Evolutionary conservation across 2,888 invertebrate species (phyloP), one percentile per base, ranked within the genome.

Genomic region (Tryphoninae sp.): DNA sequence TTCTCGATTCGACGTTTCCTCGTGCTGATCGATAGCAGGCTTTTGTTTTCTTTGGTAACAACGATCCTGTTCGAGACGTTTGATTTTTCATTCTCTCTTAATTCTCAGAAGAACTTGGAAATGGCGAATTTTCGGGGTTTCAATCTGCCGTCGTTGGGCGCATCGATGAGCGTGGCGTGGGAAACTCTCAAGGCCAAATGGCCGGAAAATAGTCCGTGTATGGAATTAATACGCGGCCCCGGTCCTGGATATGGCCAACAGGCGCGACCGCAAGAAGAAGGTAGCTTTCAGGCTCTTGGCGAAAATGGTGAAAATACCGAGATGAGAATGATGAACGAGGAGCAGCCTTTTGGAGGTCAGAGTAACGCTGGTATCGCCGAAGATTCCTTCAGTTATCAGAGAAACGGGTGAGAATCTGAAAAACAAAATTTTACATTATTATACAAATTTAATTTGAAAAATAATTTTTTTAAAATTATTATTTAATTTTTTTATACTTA

Each of bases 111-210:
- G 22, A 49, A 76, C 40, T 65, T 62, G 23, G 64, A 64, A 58
- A 95, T 95, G 95, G 93, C 95, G 87, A 93, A 94, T 89, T 93
- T 95, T 78, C 94, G 94, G 51, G 94, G 94, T 81, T 94, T 95
- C 86, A 94, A 94, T 88, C 90, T 97, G 87, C 96, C 96, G 65
- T 96, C 96, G 51, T 89, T 96, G 83, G 94, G 94, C 90, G 96
- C 96, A 90, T 95, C 96, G 58, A 90, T 96, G 89, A 96, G 96
- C 90, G 97, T 97, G 84, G 96, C 96, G 26, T 95, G 96, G 94
- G 97, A 97, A 92, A 96, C 96, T 22, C 94, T 96, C 65, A 94
- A 96, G 87, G 96, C 97, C 90, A 94, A 95, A 88, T 94, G 96
- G 89, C 97, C 97, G 69, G 95, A 95, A 58, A 95, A 94, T 88